Evolutionary conservation across 1,140 invertebrate species (phyloP), one percentile per base, ranked within the genome.

Genomic region (Mycetomoellerius zeteki): DNA sequence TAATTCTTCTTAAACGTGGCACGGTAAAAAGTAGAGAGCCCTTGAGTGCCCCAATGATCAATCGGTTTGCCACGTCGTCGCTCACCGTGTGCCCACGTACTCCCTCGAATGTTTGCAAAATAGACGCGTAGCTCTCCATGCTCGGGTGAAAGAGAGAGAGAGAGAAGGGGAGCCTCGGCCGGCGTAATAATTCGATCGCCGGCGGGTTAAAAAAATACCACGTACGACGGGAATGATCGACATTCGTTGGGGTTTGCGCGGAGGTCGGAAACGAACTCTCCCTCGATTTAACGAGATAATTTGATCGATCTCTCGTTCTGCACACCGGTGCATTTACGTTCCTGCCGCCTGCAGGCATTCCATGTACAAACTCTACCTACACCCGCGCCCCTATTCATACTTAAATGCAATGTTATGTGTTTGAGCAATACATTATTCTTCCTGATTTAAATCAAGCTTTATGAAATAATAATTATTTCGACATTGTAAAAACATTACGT

Each of bases 141-240:
- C 21, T 19, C 50, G 10, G 2, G 21, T 0, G 27, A 21, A 8
- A 47, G 12, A 60, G 69, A 43, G 12, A 30, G 16, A 50, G 67
- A n/a, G 37, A 47, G 64, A 21, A 21, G 60, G 43, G 50, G 19
- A 82, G 56, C 72, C 21, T 54, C 65, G 72, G 24, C 52, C 24
- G 64, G 43, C 47, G 62, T 71, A 88, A 90, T 90, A 88, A 88
- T 90, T 90, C 62, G 86, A 88, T 90, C 86, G 76, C 21, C 65
- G 85, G 50, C 43, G 73, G 85, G 56, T 86, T 77, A 89, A 90
- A 89, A 77, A 88, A 90, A 85, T 52, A 77, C 73, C 69, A 56
- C 69, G 86, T 67, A 52, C 56, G 16, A 75, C 82, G 43, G 30
- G 43, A 71, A 37, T 84, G 80, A 56, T 43, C 73, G 69, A 58